Base-by-base conservation (phyloP, 2,888 invertebrate genomes). In the Scelioninae gen. 1 region DNA sequence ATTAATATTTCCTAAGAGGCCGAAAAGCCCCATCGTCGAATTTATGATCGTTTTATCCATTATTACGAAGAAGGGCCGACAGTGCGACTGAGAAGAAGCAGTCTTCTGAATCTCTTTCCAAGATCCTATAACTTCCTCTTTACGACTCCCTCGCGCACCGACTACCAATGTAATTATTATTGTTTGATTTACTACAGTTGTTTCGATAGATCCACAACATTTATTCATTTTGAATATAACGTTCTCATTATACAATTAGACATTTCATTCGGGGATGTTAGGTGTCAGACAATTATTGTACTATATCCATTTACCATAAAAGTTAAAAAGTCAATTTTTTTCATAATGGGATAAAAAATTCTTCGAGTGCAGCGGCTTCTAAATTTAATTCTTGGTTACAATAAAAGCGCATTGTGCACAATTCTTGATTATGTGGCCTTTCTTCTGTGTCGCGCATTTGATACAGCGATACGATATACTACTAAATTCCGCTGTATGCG, bases 11-110 rank as follows among this genome's bases (percentile, higher is more conserved):
- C 91, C 91, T 91, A 89, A 91, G 91, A 91, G 91, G 88, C 89
- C 90, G 89, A 89, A 88, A 91, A 91, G 90, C 89, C 88, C 86
- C 88, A 88, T 87, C 89, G 88, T 88, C 92, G 92, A 92, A 92
- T 92, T 92, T 92, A 92, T 91, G 92, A 92, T 92, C 92, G 92
- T 92, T 92, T 92, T 92, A 92, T 91, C 92, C 92, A 92, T 92
- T 92, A 92, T 92, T 92, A 91, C 81, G 89, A 88, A 89, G 85
- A 86, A 84, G 87, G 79, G 74, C 82, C 77, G 82, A 71, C 80
- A 80, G 74, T 77, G 63, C 78, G 77, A 75, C 80, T 71, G 62
- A 81, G 84, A 83, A 84, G 79, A 85, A 74, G 87, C 87, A 85
- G 86, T 88, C 71, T 78, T 82, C 81, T 85, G 90, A 90, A 91